Conservation (phyloP, 2,113 vertebrate genomes). For the Paralichthys olivaceus region DNA sequence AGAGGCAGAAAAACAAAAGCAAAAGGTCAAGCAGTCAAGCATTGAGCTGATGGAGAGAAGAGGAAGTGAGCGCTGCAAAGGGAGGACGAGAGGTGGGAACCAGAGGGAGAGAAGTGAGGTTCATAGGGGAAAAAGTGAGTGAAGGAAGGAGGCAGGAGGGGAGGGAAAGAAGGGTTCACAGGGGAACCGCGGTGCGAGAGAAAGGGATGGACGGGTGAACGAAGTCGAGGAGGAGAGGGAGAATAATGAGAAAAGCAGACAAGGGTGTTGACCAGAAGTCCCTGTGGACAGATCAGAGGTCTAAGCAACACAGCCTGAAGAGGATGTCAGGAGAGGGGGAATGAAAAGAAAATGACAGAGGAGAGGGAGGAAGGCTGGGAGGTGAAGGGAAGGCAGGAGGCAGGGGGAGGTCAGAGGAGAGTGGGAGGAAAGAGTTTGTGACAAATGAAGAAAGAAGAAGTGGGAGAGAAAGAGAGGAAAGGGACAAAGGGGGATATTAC, state of each 20-base stretch:
- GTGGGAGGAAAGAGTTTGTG: conserved; percentile 43
- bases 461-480: conserved; percentile 18
- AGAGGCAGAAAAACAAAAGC: conserved; percentile 35
- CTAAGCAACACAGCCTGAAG: conserved; percentile 53
- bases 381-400: conserved; percentile 26
- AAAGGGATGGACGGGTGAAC: conserved; percentile 57
- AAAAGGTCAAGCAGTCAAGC: conserved; percentile 42
- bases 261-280: conserved; percentile 77
- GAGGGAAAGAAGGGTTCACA: conserved; percentile 44
- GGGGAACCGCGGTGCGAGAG: conserved; percentile 47
- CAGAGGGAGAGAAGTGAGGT: conserved; percentile 41
- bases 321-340: conserved; percentile 56
- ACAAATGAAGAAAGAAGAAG: conserved; percentile 59
- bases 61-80: conserved; percentile 33
- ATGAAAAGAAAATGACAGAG: conserved; percentile 58
- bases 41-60: conserved; percentile 31
- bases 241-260: conserved; percentile 82
- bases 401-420: conserved; percentile 41
- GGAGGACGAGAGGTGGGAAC: conserved; percentile 49
- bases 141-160: conserved; percentile 47
- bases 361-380: conserved; percentile 14
- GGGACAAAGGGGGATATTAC: conserved; percentile 37
- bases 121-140: conserved; percentile 61
- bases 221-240: conserved; percentile 44
- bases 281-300: conserved; percentile 65